A percentile compares a stretch with the other conserved stretches of the same genome.
These are phyloP conservation scores for Branchellion lobata DNA, from an alignment of 2,888 invertebrate species.

Conservation along the genomic window DNA sequence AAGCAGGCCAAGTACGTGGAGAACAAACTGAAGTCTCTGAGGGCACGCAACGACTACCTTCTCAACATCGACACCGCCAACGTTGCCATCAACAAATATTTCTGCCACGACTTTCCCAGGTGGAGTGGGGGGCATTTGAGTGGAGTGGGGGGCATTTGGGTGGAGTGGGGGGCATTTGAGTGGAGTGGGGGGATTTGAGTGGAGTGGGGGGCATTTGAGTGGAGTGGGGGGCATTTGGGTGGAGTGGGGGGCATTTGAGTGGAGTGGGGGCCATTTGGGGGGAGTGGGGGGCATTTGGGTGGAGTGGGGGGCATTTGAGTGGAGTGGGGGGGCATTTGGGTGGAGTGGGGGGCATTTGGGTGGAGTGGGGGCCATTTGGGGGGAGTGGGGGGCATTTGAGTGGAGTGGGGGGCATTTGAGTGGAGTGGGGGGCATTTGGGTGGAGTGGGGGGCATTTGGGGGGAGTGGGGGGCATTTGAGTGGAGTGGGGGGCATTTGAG, in stretches of 20 bases:
- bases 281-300: background rate
- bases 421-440: no score
- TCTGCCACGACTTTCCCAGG: conserved; percentile 91
- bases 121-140: conserved; percentile 76
- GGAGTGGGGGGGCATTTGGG: background rate
- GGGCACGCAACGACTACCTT: conserved; percentile 90
- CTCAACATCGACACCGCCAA: conserved; percentile 90
- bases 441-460: no score
- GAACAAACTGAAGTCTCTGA: conserved; percentile 82
- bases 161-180: background rate
- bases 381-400: no score
- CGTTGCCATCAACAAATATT: conserved; percentile 92
- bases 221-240: background rate
- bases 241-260: background rate
- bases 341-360: no score
- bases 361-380: no score
- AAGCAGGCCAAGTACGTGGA: conserved; percentile 82
- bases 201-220: background rate
- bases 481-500: no score
- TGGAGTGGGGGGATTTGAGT: background rate
- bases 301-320: background rate
- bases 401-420: no score
- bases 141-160: background rate
- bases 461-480: no score
- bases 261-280: background rate